Conservation (phyloP, 2,797 vertebrate genomes). For the Micrastur ruficollis region DNA sequence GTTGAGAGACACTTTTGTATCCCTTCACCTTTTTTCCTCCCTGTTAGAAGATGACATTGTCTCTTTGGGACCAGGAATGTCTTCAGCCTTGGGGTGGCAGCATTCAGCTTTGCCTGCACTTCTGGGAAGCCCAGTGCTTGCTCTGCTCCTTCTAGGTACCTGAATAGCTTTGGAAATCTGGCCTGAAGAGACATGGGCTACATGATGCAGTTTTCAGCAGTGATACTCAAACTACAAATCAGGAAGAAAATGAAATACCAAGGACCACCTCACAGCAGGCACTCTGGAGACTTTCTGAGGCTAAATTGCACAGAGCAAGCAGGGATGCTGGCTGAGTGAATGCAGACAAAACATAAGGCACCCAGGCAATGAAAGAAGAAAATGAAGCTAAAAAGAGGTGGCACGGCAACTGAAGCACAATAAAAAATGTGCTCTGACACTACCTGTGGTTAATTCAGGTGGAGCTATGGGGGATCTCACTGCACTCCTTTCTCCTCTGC, state of each 20-base stretch:
- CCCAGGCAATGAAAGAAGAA: neutral
- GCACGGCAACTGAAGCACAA: neutral
- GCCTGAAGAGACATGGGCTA: neutral
- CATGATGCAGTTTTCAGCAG: neutral
- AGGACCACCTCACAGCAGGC: neutral
- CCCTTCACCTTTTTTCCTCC: neutral
- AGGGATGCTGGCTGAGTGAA: neutral
- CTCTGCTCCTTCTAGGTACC: neutral
- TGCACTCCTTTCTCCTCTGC: neutral
- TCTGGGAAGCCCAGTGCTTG: neutral
- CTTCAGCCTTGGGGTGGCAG: slow-evolving; percentile 48
- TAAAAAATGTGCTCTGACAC: neutral
- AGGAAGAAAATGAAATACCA: neutral
- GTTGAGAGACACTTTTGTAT: neutral
- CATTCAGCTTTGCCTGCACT: neutral
- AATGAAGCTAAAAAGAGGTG: neutral
- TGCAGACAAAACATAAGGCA: neutral
- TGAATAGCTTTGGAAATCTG: neutral
- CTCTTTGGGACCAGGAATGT: neutral
- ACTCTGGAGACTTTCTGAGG: neutral
- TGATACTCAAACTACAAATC: neutral
- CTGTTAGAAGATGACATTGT: neutral
- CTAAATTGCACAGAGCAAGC: neutral
- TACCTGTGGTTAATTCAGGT: neutral
- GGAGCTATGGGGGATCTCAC: neutral